Base-by-base conservation (phyloP, 2,888 invertebrate species). In the Hirtodrosophila duncani region DNA sequence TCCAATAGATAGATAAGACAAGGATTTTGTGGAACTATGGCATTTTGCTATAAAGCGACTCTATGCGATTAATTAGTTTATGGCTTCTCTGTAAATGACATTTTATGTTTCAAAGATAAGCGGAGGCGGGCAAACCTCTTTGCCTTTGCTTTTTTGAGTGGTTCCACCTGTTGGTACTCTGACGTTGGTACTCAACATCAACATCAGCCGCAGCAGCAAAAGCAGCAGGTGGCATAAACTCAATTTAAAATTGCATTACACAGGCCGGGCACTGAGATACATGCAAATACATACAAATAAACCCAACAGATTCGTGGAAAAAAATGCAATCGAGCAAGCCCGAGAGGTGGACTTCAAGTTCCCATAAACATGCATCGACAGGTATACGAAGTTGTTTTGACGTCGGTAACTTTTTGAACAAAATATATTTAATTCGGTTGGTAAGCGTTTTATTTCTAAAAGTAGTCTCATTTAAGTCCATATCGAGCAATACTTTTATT, bases 161-260 rank as follows among this genome's bases (percentile, higher is more conserved):
- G 18, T 52, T 42, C 63, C 75, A 81, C 81, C 79, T 81, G 81
- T 81, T 74, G 74, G 53, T 48, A 37, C 16, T 14, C 18, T 8
- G n/a, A 9, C 11, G 18, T 10, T 3, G 20, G 13, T 8, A 3
- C 36, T 36, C 18, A 18, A 33, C 8, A 10, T 10, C n/a, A 14
- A 9, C 4, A 7, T 2, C 36, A 14, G 9, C 14, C 26, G 16
- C 36, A 26, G 27, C 38, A 44, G 42, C 26, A 56, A 46, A 58
- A 42, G 62, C 62, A 42, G 62, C 62, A 64, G 75, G 70, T 74
- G 60, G 57, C 38, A 38, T 16, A 64, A 78, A 81, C 67, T 63
- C 64, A 81, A 81, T 75, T 81, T 69, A 31, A 74, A 78, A 81
- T 50, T 61, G 59, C 51, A 63, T 59, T 75, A 37, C 33, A 29